These are phyloP conservation scores for Callorhinus ursinus DNA, from an alignment of 2,113 vertebrate species.

Conservation along the genomic window DNA sequence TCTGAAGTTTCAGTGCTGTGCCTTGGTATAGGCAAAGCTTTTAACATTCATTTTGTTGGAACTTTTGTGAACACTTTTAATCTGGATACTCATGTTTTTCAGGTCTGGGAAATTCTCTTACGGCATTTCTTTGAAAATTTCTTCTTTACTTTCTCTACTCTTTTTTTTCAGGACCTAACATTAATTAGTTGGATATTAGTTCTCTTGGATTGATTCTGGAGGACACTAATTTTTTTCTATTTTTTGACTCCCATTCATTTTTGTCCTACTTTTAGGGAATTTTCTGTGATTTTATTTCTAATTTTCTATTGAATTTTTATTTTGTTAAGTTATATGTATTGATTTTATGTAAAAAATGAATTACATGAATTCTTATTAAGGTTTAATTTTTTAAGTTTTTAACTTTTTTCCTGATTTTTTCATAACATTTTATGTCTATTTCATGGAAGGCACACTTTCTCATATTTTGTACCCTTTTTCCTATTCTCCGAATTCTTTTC, in stretches of 20 bases:
- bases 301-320: background rate
- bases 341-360: background rate
- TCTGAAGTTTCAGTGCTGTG: background rate
- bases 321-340: background rate
- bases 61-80: background rate
- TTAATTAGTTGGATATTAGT: background rate
- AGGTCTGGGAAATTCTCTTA: background rate
- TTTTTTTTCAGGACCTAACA: background rate
- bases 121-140: background rate
- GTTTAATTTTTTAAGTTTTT: background rate
- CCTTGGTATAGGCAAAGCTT: background rate
- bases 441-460: background rate
- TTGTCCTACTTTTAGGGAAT: background rate
- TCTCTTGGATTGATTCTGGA: background rate
- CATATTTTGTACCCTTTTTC: background rate
- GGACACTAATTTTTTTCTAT: background rate
- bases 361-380: background rate
- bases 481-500: background rate
- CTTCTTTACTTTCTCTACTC: background rate
- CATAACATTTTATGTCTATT: background rate
- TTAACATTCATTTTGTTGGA: conserved; percentile 24
- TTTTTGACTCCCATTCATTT: background rate
- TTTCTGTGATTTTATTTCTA: conserved; percentile 9
- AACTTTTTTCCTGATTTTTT: background rate
- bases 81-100: background rate